Evolutionary conservation across 2,888 invertebrate species (phyloP).

Genomic region (Ormyrus nitidulus): DNA sequence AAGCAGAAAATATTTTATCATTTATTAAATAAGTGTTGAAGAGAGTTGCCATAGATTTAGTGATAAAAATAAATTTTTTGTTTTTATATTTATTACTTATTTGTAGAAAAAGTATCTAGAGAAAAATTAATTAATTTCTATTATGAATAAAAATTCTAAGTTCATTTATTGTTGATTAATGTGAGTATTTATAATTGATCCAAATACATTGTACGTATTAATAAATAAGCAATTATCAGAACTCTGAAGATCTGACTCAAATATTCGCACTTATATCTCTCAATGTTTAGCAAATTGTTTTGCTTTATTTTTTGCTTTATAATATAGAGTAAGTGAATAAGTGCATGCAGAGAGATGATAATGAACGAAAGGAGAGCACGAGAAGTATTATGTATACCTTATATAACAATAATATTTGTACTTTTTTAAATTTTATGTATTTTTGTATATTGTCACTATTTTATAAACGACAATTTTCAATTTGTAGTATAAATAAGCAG

Average conservation of each 20-base stretch:
- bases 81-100: conserved; percentile 36
- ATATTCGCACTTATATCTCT: conserved; percentile 21
- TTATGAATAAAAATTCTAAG: conserved; percentile 31
- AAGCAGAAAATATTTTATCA: conserved; percentile 2
- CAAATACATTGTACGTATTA: conserved; percentile 37
- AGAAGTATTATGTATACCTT: conserved; percentile 49
- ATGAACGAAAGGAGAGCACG: conserved; percentile 13
- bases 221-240: conserved; percentile 26
- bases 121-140: conserved; percentile 38
- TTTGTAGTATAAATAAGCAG: conserved; percentile 22
- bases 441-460: conserved; percentile 39
- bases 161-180: conserved; percentile 38
- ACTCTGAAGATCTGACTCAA: conserved; percentile 31
- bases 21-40: conserved; percentile 28
- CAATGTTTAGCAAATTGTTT: conserved; percentile 6
- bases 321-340: conserved; percentile 26
- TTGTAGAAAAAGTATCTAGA: conserved; percentile 32
- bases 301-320: conserved; percentile 8
- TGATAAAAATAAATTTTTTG: conserved; percentile 13
- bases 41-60: conserved; percentile 34
- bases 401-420: conserved; percentile 39
- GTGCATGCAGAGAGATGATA: conserved; percentile 1
- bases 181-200: conserved; percentile 36
- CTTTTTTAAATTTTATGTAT: conserved; percentile 43
- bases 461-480: conserved; percentile 28